Evolutionary conservation across 2,113 vertebrate species (phyloP).

Genomic region (Monopterus albus): DNA sequence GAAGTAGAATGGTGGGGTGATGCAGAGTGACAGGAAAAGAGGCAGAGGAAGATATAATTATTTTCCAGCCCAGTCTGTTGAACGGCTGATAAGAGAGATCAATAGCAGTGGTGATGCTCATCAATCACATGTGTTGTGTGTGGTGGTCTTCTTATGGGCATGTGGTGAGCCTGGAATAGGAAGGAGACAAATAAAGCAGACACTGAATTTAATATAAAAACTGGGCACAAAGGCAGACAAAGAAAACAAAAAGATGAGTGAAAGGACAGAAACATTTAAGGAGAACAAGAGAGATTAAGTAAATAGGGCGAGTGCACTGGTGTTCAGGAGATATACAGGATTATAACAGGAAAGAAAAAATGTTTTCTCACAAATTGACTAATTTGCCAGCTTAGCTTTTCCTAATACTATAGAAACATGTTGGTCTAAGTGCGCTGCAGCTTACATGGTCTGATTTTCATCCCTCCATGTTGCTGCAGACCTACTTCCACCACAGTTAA

Average conservation of each 20-base stretch:
- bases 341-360: slow-evolving; percentile 26
- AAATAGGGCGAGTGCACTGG: not conserved
- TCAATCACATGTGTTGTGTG: slow-evolving; percentile 14
- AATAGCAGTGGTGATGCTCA: slow-evolving; percentile 57
- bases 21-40: slow-evolving; percentile 33
- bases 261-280: not conserved
- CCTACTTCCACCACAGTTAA: slow-evolving; percentile 20
- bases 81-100: slow-evolving; percentile 71
- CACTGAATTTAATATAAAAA: not conserved
- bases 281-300: slow-evolving; percentile 28
- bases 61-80: slow-evolving; percentile 57
- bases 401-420: slow-evolving; percentile 26
- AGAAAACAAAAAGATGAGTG: slow-evolving; percentile 14
- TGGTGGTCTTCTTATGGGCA: slow-evolving; percentile 12
- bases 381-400: slow-evolving; percentile 46
- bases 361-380: slow-evolving; percentile 19
- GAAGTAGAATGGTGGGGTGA: slow-evolving; percentile 17
- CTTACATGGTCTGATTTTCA: slow-evolving; percentile 9
- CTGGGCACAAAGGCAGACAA: slow-evolving; percentile 8
- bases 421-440: slow-evolving; percentile 12
- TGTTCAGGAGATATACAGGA: slow-evolving; percentile 16
- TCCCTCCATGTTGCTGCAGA: not conserved
- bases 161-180: slow-evolving; percentile 28
- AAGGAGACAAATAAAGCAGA: slow-evolving; percentile 17
- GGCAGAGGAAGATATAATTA: slow-evolving; percentile 32